Evolutionary conservation across 2,888 invertebrate species (phyloP), one percentile per base, ranked within the genome.

Genomic region (Sabatieria punctata): DNA sequence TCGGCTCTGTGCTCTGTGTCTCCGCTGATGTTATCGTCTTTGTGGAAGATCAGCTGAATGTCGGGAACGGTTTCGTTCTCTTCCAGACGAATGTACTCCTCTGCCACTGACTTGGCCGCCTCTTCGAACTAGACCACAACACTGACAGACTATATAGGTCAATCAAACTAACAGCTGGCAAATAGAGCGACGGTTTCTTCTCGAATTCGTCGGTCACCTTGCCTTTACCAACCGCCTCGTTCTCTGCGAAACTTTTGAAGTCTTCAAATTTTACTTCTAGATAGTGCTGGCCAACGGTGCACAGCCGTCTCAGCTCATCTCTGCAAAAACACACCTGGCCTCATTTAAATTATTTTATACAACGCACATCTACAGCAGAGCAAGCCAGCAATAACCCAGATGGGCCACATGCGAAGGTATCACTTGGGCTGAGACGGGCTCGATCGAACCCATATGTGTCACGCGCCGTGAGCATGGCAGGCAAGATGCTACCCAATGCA

Each of bases 231-330:
- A n/a, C n/a, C n/a, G 95, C 73, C 8, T 79, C 75, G 68, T 91
- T 89, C 45, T 64, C 61, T 72, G 97, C 88, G 68, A 82, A 99
- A 60, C 85, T 85, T 23, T 82, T 78, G 49, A 99, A 71, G 73
- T 97, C 93, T 71, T 89, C 89, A 53, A 95, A 74, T 60, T 83
- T 83, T 33, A 99, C 78, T 66, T 91, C 88, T 26, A 97, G 71
- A 74, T 78, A 89, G 64, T 80, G 93, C 51, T 85, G 78, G 0
- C 78, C 76, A 51, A 88, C 74, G 62, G 88, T 85, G 66, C 93
- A 97, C 66, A 93, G 86, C 0, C 82, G 75, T 69, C 89, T 89
- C 23, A 97, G 68, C 36, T 81, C 78, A 72, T 97, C 93, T 67
- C 95, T 93, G 65, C 23, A 71, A 59, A 45, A 39, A 41, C 15